phyloP scores from a whole-genome alignment of 2,888 invertebrate genomes.

The Xestia c-nigrum region DNA sequence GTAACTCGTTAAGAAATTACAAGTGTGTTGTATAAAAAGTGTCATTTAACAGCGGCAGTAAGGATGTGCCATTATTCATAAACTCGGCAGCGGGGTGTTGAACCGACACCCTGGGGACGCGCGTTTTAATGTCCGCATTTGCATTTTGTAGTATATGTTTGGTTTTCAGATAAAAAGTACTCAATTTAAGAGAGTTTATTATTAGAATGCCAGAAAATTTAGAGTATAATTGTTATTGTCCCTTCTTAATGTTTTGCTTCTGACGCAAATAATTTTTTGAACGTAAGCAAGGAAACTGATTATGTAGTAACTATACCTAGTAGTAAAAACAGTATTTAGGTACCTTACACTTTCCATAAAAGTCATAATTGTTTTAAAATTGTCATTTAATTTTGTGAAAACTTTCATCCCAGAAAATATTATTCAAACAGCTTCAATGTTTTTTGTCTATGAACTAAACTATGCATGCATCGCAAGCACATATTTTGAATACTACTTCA shows the following conservation, averaged over 20 bases:
- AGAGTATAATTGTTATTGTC: background rate
- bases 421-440: background rate
- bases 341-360: background rate
- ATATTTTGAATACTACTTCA: background rate
- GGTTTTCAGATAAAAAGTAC: conserved; percentile 60
- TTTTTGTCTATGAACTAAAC: no score
- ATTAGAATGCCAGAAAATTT: background rate
- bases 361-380: background rate
- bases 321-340: background rate
- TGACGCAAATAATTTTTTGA: background rate
- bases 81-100: conserved; percentile 77
- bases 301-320: background rate
- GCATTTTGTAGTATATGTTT: conserved; percentile 78
- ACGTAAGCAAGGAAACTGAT: background rate
- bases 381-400: background rate
- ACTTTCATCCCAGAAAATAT: background rate
- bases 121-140: conserved; percentile 85
- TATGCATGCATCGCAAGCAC: background rate
- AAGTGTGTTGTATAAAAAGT: conserved; percentile 68
- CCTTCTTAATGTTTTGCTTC: background rate
- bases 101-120: conserved; percentile 79
- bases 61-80: conserved; percentile 85
- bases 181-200: no score
- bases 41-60: conserved; percentile 70
- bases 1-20: conserved; percentile 64